Base-by-base conservation (phyloP, 2,888 invertebrate species). In the Tetramorium bicarinatum region DNA sequence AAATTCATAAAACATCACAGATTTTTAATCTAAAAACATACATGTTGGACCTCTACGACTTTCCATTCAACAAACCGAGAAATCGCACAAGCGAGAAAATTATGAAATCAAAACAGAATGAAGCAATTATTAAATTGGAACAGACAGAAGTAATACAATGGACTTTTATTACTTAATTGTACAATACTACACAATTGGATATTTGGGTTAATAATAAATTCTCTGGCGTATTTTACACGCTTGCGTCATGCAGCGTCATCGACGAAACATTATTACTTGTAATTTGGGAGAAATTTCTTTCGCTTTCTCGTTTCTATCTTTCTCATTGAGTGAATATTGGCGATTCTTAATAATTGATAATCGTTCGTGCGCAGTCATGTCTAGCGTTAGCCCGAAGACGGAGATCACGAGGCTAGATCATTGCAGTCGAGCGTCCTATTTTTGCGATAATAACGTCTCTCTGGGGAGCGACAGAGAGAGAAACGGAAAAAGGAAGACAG, bases 391-490 rank as follows among this genome's bases (percentile, higher is more conserved):
- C 7, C 15, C 8, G 15, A 76, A 21, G 38, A 11, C 62, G 7
- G 66, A 75, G 18, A 52, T 66, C 66, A 52, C 38, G 25, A 76
- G 4, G 25, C 38, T 66, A 52, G 49, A 76, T 52, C 7, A 25
- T 66, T 29, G 41, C 34, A 38, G 47, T 25, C 38, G 21, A 38
- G 34, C 8, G 67, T 49, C 38, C 66, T 76, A 76, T 76, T 76
- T 76, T 76, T 52, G 25, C 49, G 76, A 52, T 66, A 76, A 64
- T 75, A 64, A 75, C 34, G 18, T 1, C 8, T 21, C 49, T 75
- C 15, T 21, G n/a, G 29, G 1, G n/a, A n/a, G n/a, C 3, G 29
- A n/a, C 7, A 34, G n/a, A 34, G 34, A 72, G 25, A 49, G 34
- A 64, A 15, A 38, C 9, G 34, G 9, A 41, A 1, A 15, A 6